A percentile compares a stretch with the other conserved stretches of the same genome.
Conservation (phyloP, 2,797 vertebrate species). For the Bovichtus variegatus region DNA sequence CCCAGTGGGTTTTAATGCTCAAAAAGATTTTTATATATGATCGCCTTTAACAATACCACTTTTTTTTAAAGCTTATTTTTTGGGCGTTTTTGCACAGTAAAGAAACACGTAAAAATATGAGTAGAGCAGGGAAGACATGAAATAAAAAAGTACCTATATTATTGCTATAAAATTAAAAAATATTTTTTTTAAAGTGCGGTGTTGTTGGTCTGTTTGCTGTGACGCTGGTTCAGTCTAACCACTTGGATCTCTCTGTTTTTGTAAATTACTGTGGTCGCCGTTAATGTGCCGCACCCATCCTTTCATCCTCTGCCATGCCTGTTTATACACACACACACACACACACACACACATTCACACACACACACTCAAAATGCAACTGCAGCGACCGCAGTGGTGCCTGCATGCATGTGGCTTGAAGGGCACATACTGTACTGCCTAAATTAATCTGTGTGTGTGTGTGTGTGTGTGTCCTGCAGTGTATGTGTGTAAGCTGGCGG, state of each 20-base stretch:
- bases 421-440: background rate
- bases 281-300: slow-evolving; percentile 36
- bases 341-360: slow-evolving; percentile 13
- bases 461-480: slow-evolving; percentile 82
- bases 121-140: too few species aligned
- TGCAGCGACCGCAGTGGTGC: slow-evolving; percentile 23
- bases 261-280: slow-evolving; percentile 30
- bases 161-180: too few species aligned
- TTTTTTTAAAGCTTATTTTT: too few species aligned
- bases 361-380: slow-evolving; percentile 13
- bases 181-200: background rate
- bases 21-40: too few species aligned
- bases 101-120: too few species aligned
- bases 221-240: background rate
- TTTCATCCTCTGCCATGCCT: slow-evolving; percentile 38
- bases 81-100: too few species aligned
- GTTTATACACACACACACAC: slow-evolving; percentile 26
- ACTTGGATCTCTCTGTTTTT: slow-evolving; percentile 21
- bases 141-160: too few species aligned
- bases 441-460: slow-evolving; percentile 53
- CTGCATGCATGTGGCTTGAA: slow-evolving; percentile 34
- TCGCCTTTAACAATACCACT: too few species aligned
- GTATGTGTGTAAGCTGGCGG: slow-evolving; percentile 94
- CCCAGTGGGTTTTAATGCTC: too few species aligned
- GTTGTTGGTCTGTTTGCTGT: background rate